These are phyloP conservation scores for Pseudochromis fuscus DNA, from an alignment of 2,797 vertebrate genomes.

Conservation along the genomic window DNA sequence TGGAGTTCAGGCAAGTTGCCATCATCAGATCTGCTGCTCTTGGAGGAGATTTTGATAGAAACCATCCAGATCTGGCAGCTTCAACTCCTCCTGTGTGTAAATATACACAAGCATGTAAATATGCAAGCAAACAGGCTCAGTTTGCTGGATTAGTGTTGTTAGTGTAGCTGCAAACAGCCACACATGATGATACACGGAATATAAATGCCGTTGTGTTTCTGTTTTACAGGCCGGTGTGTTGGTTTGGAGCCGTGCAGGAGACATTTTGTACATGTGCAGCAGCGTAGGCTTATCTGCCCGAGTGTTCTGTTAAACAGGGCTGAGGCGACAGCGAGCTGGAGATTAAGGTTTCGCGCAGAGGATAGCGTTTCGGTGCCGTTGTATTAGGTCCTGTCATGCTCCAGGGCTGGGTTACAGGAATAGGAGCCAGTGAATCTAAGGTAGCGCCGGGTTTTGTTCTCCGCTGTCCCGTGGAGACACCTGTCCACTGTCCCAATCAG, in stretches of 20 bases:
- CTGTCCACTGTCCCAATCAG: slow-evolving; percentile 47
- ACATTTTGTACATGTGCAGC: slow-evolving; percentile 36
- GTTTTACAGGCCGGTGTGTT: too few relatives aligned
- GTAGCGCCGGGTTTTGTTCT: slow-evolving; percentile 66
- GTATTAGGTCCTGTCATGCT: slow-evolving; percentile 69
- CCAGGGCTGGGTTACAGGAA: slow-evolving; percentile 78
- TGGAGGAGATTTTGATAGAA: slow-evolving; percentile 37
- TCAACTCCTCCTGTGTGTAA: too few relatives aligned
- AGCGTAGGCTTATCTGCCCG: slow-evolving; percentile 29
- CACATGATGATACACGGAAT: background rate
- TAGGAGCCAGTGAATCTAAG: slow-evolving; percentile 65
- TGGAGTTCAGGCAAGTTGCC: slow-evolving; percentile 13
- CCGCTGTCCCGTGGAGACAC: slow-evolving; percentile 54
- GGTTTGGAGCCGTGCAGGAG: too few relatives aligned
- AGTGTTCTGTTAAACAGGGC: slow-evolving; percentile 53
- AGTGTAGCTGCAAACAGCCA: background rate
- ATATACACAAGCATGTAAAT: background rate
- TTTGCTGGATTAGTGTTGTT: background rate
- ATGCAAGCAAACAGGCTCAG: background rate
- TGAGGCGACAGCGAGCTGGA: slow-evolving; percentile 43
- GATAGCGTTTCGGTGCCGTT: slow-evolving; percentile 75
- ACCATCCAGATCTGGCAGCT: slow-evolving; percentile 6
- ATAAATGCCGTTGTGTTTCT: background rate
- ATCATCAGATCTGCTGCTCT: slow-evolving; percentile 15
- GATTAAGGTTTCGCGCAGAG: slow-evolving; percentile 73